Evolutionary conservation across 1,140 invertebrate genomes (phyloP).

Genomic region (Drosophila tristis): DNA sequence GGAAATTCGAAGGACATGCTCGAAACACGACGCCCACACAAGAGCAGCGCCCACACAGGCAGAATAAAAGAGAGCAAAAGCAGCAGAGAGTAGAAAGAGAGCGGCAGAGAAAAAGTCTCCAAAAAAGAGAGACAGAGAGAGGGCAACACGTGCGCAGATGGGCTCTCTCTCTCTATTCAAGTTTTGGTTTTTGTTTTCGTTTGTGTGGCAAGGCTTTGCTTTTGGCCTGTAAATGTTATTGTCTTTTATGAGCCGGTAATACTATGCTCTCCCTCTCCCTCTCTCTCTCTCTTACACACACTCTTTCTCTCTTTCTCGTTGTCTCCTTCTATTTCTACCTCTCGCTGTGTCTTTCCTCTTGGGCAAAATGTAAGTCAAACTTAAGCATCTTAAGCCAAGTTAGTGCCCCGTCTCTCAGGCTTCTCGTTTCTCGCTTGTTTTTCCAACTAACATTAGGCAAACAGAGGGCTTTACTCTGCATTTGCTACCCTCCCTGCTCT

Average conservation of each 20-base stretch:
- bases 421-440: conserved; percentile 29
- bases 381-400: conserved; percentile 66
- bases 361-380: conserved; percentile 60
- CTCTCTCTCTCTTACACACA: no score
- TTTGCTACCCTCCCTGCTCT: neutral
- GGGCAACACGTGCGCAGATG: conserved; percentile 14
- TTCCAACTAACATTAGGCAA: conserved; percentile 46
- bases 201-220: conserved; percentile 6
- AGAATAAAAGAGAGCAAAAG: neutral
- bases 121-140: conserved; percentile 17
- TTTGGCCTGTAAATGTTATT: conserved; percentile 66
- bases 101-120: conserved; percentile 30
- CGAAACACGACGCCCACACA: conserved; percentile 74
- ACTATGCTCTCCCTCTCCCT: conserved; percentile 14
- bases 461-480: conserved; percentile 22
- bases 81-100: neutral
- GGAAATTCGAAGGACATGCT: conserved; percentile 82
- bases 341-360: neutral
- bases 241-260: conserved; percentile 64
- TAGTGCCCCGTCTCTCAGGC: conserved; percentile 21
- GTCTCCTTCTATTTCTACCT: neutral
- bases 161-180: conserved; percentile 5
- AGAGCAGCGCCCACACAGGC: conserved; percentile 16
- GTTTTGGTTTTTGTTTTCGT: conserved; percentile 58
- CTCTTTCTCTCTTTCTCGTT: neutral